Evolutionary conservation across 35 echinoderm and acorn worm genomes (phyloP).

Genomic region (Heliocidaris erythrogramma): DNA sequence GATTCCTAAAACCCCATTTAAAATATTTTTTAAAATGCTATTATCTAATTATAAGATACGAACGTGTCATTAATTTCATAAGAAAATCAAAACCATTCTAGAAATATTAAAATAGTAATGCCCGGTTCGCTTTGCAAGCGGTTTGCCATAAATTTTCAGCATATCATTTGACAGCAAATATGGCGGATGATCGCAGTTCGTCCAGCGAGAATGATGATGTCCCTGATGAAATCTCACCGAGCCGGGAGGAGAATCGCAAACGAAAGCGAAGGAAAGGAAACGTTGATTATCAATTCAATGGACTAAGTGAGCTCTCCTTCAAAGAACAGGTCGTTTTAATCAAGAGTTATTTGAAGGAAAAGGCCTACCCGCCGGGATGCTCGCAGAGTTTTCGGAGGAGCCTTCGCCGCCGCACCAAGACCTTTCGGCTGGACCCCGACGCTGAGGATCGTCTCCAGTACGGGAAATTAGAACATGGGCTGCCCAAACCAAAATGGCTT

Average conservation of each 20-base stretch:
- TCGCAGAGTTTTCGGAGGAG: slow-evolving; percentile 31
- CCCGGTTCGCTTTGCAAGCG: not conserved
- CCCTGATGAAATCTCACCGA: not conserved
- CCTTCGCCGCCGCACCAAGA: slow-evolving; percentile 21
- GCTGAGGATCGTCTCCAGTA: not conserved
- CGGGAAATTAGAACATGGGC: slow-evolving; percentile 29
- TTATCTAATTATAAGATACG: no score
- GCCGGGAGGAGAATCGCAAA: not conserved
- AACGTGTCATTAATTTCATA: no score
- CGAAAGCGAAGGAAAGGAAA: not conserved
- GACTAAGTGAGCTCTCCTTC: slow-evolving; percentile 6
- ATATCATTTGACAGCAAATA: slow-evolving; percentile 19
- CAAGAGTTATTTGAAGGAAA: slow-evolving; percentile 5
- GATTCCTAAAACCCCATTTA: no score
- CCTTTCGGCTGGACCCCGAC: slow-evolving; percentile 26
- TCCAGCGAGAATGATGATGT: not conserved
- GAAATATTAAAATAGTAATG: not conserved
- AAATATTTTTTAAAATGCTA: no score
- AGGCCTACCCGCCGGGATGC: not conserved
- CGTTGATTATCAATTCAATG: not conserved
- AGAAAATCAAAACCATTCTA: no score
- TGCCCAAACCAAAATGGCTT: slow-evolving; percentile 29
- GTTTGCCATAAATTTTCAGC: not conserved
- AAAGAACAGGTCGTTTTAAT: slow-evolving; percentile 26
- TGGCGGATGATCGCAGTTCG: not conserved